Evolutionary conservation across 1,140 invertebrate species (phyloP).

Genomic region (Calephelis virginiensis): DNA sequence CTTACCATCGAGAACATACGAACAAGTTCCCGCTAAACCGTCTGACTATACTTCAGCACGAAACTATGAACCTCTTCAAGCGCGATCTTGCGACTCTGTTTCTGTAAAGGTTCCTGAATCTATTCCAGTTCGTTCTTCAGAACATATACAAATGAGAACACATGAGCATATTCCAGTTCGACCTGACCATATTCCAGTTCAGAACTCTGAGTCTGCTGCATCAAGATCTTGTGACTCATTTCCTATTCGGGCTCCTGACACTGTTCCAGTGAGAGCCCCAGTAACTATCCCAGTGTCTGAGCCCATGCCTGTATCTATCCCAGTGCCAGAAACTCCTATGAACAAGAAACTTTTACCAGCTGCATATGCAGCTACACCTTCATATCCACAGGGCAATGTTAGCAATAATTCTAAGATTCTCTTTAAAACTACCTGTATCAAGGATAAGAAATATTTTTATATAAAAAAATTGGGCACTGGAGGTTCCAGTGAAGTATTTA

Average conservation of each 20-base stretch:
- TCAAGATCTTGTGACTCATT: not conserved
- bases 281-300: not conserved
- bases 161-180: not conserved
- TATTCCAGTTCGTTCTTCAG: not conserved
- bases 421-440: conserved; percentile 69
- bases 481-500: conserved; percentile 76
- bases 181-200: not conserved
- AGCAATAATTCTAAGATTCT: conserved; percentile 55
- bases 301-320: not conserved
- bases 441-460: conserved; percentile 73
- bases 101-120: not conserved
- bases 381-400: conserved; percentile 55
- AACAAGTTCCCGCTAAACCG: not conserved
- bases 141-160: not conserved
- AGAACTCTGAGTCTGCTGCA: not conserved
- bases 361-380: conserved; percentile 56
- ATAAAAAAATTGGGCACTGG: conserved; percentile 71
- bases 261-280: not conserved
- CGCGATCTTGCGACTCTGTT: no score
- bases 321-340: conserved; percentile 51
- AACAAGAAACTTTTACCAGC: conserved; percentile 51
- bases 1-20: not conserved
- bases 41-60: not conserved
- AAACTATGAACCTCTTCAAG: no score
- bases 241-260: not conserved